Evolutionary conservation across 2,888 invertebrate genomes (phyloP).

Genomic region (Mimumesa dahlbomi): DNA sequence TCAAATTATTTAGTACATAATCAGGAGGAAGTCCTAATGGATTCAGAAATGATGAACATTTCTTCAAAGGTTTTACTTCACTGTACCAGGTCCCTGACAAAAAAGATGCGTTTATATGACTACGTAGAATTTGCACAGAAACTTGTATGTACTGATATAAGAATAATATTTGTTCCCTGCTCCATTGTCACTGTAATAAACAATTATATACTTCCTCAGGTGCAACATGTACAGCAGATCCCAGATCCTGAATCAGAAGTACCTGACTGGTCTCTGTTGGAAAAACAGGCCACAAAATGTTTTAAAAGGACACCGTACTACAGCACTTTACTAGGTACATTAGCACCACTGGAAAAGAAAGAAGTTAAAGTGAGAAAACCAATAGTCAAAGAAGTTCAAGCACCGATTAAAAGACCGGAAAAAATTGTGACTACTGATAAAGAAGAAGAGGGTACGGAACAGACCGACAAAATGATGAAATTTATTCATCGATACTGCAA

Average conservation of each 20-base stretch:
- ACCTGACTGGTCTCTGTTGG: slow-evolving; percentile 70
- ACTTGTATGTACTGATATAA: slow-evolving; percentile 60
- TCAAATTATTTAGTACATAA: slow-evolving; percentile 56
- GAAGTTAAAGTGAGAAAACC: slow-evolving; percentile 20
- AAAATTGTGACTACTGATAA: slow-evolving; percentile 81
- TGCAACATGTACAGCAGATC: slow-evolving; percentile 14
- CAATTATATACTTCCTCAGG: slow-evolving; percentile 34
- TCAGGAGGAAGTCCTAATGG: slow-evolving; percentile 74
- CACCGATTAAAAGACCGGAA: slow-evolving; percentile 78
- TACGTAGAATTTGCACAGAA: slow-evolving; percentile 67
- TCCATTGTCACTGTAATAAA: neutral
- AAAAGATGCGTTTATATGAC: slow-evolving; percentile 67
- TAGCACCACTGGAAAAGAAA: slow-evolving; percentile 57
- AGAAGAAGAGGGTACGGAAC: slow-evolving; percentile 82
- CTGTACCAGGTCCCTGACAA: slow-evolving; percentile 66
- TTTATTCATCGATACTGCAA: slow-evolving; percentile 75
- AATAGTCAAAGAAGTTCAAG: neutral
- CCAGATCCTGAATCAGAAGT: slow-evolving; percentile 39
- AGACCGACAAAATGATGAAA: slow-evolving; percentile 81
- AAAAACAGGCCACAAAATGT: slow-evolving; percentile 47
- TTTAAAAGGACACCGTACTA: slow-evolving; percentile 64
- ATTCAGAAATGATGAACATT: slow-evolving; percentile 73
- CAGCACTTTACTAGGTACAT: slow-evolving; percentile 65
- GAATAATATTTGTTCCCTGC: neutral
- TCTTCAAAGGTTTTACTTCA: slow-evolving; percentile 72